Evolutionary conservation across 2,797 vertebrate species (phyloP), one percentile per base, ranked within the genome.

Genomic region (Pangasius krempfi): DNA sequence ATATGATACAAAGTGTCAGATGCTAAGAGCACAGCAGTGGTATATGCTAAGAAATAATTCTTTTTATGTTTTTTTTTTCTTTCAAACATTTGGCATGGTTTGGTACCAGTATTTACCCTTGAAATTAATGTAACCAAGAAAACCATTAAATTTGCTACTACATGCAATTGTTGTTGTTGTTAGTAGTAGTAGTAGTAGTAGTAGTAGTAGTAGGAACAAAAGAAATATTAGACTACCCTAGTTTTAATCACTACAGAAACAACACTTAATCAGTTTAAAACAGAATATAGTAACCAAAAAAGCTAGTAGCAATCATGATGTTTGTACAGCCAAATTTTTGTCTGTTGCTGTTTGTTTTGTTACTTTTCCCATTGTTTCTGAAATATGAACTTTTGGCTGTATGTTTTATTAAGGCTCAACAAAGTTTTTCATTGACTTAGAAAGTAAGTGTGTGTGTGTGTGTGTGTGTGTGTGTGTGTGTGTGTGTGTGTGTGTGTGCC

Each of bases 351-450:
- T n/a, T n/a, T n/a, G n/a, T n/a, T 27, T n/a, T 64, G n/a, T 9
- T 64, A 10, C 14, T 27, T 64, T 64, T 64, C 10, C 27, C 62
- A 64, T 9, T n/a, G 27, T 66, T 30, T 66, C 64, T 66, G 64
- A 66, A 66, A 66, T 30, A 13, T 64, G 27, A 66, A 66, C 66
- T 5, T 16, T 30, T 62, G 22, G 30, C 66, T 30, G n/a, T 68
- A 33, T 68, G 66, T 66, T 66, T 66, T 33, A 68, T 33, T 68
- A 68, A 68, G 10, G 66, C 66, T 14, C 33, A 5, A 14, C n/a
- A 68, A 30, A 68, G 30, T 68, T 30, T 30, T n/a, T 66, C 9
- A 66, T 92, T 95, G 95, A 96, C 30, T 33, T 13, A 14, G 2
- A 64, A 25, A 44, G 1, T 75, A 20, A 47, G 62, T 64, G 62